Evolutionary conservation across 2,888 invertebrate genomes (phyloP).

Genomic region (Agonopterix alstromeriana): DNA sequence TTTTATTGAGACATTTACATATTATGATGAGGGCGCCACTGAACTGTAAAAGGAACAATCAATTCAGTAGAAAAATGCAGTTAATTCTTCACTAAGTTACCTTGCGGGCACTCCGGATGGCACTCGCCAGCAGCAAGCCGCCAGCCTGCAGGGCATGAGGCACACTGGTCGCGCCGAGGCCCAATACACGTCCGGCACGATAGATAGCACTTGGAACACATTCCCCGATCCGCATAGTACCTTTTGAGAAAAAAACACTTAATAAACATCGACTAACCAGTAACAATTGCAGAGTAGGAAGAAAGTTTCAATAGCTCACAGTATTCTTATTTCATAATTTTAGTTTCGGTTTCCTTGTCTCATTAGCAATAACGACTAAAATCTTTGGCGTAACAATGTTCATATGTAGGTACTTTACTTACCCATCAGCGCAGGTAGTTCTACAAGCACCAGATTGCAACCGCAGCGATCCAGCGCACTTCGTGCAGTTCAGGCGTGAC

Average conservation of each 20-base stretch:
- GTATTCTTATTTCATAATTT: too few species aligned
- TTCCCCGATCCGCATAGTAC: conserved; percentile 90
- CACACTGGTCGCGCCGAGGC: conserved; percentile 89
- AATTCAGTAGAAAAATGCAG: too few species aligned
- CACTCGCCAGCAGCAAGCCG: conserved; percentile 90
- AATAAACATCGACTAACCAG: too few species aligned
- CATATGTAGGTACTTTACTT: conserved; percentile 10
- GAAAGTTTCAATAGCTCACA: too few species aligned
- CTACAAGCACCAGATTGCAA: conserved; percentile 90
- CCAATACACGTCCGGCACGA: conserved; percentile 92
- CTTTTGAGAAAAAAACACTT: conserved; percentile 47
- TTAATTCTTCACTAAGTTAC: conserved; percentile 19
- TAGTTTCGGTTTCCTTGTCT: too few species aligned
- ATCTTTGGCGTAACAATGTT: too few species aligned
- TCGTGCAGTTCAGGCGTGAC: conserved; percentile 87
- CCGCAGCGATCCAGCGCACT: conserved; percentile 85
- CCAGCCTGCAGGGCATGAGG: conserved; percentile 88
- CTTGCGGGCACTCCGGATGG: conserved; percentile 90
- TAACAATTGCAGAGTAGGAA: too few species aligned
- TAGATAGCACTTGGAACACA: conserved; percentile 88
- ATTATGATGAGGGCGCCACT: too few species aligned
- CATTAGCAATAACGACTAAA: too few species aligned
- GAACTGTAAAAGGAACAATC: too few species aligned
- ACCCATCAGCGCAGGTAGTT: conserved; percentile 83
- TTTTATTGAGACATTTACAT: too few species aligned